Evolutionary conservation across 2,113 vertebrate genomes (phyloP).

Genomic region (Hirundichthys speculiger): DNA sequence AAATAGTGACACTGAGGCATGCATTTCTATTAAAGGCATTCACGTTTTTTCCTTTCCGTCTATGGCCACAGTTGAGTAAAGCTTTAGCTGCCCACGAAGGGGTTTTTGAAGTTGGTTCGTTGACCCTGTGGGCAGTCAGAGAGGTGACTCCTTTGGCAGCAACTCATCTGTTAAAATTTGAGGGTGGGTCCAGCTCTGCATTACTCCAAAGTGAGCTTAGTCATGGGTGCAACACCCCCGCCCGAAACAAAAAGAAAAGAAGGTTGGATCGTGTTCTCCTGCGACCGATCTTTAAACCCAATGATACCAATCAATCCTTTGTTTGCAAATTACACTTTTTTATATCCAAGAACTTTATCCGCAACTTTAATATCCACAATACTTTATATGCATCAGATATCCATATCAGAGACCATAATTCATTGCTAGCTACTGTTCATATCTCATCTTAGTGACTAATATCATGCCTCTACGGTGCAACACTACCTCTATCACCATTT

Average conservation of each 20-base stretch:
- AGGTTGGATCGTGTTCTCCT: constrained; percentile 16
- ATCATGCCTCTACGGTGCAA: constrained; percentile 33
- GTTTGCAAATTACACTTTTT: constrained; percentile 28
- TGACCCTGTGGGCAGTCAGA: constrained; percentile 32
- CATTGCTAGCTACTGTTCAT: constrained; percentile 57
- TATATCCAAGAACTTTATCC: too few species aligned
- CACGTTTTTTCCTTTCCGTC: background rate
- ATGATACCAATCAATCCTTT: constrained; percentile 36
- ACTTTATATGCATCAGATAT: constrained; percentile 63
- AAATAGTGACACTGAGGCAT: too few species aligned
- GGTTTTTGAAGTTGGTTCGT: constrained; percentile 34
- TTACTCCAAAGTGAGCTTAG: constrained; percentile 61
- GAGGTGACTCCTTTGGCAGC: constrained; percentile 63
- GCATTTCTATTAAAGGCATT: background rate
- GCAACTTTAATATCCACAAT: constrained; percentile 41
- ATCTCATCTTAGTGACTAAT: constrained; percentile 69
- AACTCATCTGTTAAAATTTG: constrained; percentile 66
- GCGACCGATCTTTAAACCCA: constrained; percentile 12
- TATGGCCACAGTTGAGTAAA: background rate
- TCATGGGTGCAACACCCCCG: constrained; percentile 53
- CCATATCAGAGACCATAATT: constrained; percentile 52
- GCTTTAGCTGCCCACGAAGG: constrained; percentile 40
- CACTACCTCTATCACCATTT: constrained; percentile 60
- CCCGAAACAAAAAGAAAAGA: constrained; percentile 29
- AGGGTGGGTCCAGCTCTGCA: constrained; percentile 44